These are phyloP conservation scores for Henricia sp. DNA, from an alignment of 53 echinoderm and acorn worm species.

Conservation along the genomic window DNA sequence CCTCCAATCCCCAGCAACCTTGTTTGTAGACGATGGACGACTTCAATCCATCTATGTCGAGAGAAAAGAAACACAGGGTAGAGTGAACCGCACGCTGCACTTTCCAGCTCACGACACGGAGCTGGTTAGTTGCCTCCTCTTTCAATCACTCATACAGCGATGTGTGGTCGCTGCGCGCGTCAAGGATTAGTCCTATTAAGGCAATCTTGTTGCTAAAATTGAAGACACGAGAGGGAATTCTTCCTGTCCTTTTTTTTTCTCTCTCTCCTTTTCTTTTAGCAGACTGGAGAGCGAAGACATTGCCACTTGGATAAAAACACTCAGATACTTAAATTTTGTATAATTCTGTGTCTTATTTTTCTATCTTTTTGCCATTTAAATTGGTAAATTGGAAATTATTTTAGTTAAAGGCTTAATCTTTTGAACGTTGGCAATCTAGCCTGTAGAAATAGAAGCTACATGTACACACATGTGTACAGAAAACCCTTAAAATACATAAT, in stretches of 20 bases:
- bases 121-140: background rate
- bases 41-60: constrained; percentile 39
- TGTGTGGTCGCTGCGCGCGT: constrained; percentile 9
- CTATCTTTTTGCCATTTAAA: too few relatives aligned
- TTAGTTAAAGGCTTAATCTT: too few relatives aligned
- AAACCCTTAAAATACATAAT: too few relatives aligned
- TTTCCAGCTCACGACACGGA: constrained; percentile 1
- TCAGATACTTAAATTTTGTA: too few relatives aligned
- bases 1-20: constrained; percentile 6
- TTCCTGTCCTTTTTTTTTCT: background rate
- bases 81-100: background rate
- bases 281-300: too few relatives aligned
- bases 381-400: too few relatives aligned
- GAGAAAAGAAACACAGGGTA: background rate
- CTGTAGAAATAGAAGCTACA: too few relatives aligned
- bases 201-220: constrained; percentile 56
- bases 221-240: constrained; percentile 40
- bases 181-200: constrained; percentile 38
- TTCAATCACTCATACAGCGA: background rate
- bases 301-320: too few relatives aligned
- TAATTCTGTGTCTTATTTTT: too few relatives aligned
- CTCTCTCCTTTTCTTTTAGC: too few relatives aligned
- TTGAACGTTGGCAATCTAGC: too few relatives aligned
- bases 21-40: constrained; percentile 28
- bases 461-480: too few relatives aligned